Base-by-base conservation (phyloP, 2,797 vertebrate species). In the Ficedula albicollis region DNA sequence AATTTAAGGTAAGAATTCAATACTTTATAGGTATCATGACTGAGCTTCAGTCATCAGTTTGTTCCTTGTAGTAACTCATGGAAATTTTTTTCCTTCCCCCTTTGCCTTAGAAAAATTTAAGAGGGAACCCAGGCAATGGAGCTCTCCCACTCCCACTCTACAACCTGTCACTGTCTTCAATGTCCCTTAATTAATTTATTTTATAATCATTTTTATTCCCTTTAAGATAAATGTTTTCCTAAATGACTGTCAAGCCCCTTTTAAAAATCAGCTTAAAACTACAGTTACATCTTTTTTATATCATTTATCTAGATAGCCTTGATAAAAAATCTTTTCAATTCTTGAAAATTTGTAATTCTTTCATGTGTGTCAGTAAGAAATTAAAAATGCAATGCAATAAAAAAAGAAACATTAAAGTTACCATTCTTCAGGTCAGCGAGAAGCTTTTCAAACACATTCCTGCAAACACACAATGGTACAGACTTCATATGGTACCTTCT, bases 401-500 rank as follows among this genome's bases (percentile, higher is more conserved):
- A 60, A 73, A 63, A 83, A 38, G 15, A 52, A 76, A 29, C 3
- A 58, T 22, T 60, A 15, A 90, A 56, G 2, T 32, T 89, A 25
- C 9, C 30, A 30, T n/a, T 79, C 17, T 76, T 62, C 43, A 87
- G 39, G 15, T 69, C 38, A 84, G 17, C 15, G 12, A 76, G 74
- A 90, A 86, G 30, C 4, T 66, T 51, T 72, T 73, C 58, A 82
- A 78, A 82, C 4, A 30, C 10, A 19, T 32, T 90, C 9, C 26
- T n/a, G 13, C 32, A 72, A 72, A 55, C 11, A 59, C 19, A 41
- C 2, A 62, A 16, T 9, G 15, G 30, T 62, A 59, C 27, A 82
- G 7, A 51, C 36, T 76, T 51, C 43, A 48, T 30, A 32, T 0
- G 0, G 4, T n/a, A 5, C 10, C 18, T 55, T 73, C 26, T 73